Conservation (phyloP, 2,797 vertebrate species). For the Onychomys torridus region DNA sequence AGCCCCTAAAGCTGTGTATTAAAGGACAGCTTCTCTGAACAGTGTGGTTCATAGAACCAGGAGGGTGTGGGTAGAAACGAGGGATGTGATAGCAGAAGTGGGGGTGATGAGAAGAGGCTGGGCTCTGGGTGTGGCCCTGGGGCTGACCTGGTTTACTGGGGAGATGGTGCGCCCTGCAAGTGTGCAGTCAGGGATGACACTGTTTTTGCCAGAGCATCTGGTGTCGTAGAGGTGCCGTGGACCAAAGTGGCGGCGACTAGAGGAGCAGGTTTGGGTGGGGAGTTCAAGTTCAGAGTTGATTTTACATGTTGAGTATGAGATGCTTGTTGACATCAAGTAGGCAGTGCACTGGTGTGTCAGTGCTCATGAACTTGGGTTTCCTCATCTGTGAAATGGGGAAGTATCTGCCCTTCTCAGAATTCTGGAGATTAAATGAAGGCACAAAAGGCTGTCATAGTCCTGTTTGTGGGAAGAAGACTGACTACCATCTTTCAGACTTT, state of each 20-base stretch:
- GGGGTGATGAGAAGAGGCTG: background rate
- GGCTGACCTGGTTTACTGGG: background rate
- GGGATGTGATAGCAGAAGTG: background rate
- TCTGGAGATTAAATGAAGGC: constrained; percentile 39
- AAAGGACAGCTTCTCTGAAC: background rate
- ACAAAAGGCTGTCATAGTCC: background rate
- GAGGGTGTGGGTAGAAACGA: background rate
- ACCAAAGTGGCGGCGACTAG: constrained; percentile 26
- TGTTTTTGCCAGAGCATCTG: constrained; percentile 12
- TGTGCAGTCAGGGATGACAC: background rate
- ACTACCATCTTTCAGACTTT: background rate
- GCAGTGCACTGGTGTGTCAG: background rate
- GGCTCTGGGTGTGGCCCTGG: background rate
- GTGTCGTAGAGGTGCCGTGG: background rate
- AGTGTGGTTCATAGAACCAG: background rate
- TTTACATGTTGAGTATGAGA: background rate
- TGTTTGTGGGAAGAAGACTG: constrained; percentile 37
- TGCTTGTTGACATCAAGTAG: background rate
- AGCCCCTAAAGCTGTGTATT: background rate
- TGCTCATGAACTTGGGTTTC: constrained; percentile 11
- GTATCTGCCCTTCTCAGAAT: background rate
- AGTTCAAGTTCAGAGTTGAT: background rate
- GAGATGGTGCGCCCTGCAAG: background rate
- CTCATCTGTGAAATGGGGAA: constrained; percentile 24
- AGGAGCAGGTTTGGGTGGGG: constrained; percentile 71